A percentile compares a stretch with the other conserved stretches of the same genome.
Evolutionary conservation across 2,888 invertebrate genomes (phyloP).

Genomic region (Cephus rjabovi): DNA sequence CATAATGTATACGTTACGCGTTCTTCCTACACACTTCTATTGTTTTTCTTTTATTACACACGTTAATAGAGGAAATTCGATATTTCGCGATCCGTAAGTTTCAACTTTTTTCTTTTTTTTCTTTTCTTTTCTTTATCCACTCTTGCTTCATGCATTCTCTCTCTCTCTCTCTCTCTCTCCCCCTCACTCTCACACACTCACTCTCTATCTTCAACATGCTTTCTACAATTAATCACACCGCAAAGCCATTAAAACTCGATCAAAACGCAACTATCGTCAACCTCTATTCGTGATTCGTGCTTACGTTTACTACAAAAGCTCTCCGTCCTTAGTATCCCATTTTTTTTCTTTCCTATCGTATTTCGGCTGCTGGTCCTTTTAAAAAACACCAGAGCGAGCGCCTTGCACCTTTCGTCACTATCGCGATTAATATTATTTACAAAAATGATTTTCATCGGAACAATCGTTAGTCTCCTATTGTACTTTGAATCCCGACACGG

Average conservation of each 20-base stretch:
- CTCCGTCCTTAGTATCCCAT: conserved; percentile 20
- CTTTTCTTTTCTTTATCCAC: neutral
- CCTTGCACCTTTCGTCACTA: conserved; percentile 34
- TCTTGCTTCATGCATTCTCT: neutral
- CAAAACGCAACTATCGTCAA: neutral
- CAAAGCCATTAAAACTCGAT: neutral
- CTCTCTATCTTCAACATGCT: neutral
- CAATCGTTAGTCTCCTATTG: conserved; percentile 31
- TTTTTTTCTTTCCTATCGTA: conserved; percentile 21
- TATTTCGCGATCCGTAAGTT: neutral
- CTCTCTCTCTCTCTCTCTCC: neutral
- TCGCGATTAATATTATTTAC: conserved; percentile 45
- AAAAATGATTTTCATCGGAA: conserved; percentile 37
- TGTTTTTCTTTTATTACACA: conserved; percentile 17
- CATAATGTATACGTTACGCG: conserved; percentile 43
- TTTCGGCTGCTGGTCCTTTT: conserved; percentile 29
- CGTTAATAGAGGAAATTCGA: conserved; percentile 12
- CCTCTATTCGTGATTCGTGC: conserved; percentile 1
- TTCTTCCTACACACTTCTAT: conserved; percentile 7
- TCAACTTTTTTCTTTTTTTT: neutral
- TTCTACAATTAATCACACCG: neutral
- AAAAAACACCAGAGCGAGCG: conserved; percentile 31
- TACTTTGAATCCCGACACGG: conserved; percentile 39
- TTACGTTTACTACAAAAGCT: conserved; percentile 31
- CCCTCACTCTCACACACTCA: neutral